phyloP scores from a whole-genome alignment of 2,113 vertebrate genomes.

The Seriola dumerili region DNA sequence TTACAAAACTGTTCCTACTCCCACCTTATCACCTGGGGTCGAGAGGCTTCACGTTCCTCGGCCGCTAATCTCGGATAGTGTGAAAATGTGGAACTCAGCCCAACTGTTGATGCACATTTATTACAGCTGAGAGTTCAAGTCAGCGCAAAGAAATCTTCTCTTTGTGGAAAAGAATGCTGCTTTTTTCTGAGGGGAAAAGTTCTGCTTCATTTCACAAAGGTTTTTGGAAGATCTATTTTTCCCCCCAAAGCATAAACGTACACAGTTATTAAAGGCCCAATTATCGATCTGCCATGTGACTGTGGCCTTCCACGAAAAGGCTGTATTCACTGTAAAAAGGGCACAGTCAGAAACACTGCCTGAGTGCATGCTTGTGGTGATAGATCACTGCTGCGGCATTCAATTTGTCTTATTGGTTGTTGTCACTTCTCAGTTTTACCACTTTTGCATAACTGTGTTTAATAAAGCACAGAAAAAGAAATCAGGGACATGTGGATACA shows the following conservation, averaged over 20 bases:
- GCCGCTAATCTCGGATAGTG: constrained; percentile 38
- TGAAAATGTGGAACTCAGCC: constrained; percentile 52
- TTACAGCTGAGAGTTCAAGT: constrained; percentile 39
- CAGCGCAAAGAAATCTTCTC: constrained; percentile 22
- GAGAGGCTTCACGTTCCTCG: constrained; percentile 35
- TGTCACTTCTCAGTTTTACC: not conserved
- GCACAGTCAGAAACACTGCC: constrained; percentile 3
- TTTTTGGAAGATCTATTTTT: constrained; percentile 44
- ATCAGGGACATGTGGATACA: constrained; percentile 19
- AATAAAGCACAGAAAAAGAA: not conserved
- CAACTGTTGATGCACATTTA: constrained; percentile 41
- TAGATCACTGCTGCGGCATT: constrained; percentile 4
- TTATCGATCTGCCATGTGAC: constrained; percentile 58
- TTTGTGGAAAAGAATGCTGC: constrained; percentile 32
- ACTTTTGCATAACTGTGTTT: not conserved
- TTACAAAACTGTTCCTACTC: constrained; percentile 30
- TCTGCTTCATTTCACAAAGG: constrained; percentile 44
- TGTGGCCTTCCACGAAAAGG: constrained; percentile 11
- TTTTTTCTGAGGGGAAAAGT: constrained; percentile 14
- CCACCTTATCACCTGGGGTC: constrained; percentile 39
- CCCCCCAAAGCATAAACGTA: constrained; percentile 18
- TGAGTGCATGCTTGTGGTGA: not conserved
- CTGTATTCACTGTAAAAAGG: constrained; percentile 14
- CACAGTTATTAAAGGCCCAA: constrained; percentile 41
- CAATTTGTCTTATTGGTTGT: not conserved